A percentile compares a stretch with the other conserved stretches of the same genome.
Evolutionary conservation across 1,140 invertebrate genomes (phyloP).

Genomic region (Oreohelix idahoensis): DNA sequence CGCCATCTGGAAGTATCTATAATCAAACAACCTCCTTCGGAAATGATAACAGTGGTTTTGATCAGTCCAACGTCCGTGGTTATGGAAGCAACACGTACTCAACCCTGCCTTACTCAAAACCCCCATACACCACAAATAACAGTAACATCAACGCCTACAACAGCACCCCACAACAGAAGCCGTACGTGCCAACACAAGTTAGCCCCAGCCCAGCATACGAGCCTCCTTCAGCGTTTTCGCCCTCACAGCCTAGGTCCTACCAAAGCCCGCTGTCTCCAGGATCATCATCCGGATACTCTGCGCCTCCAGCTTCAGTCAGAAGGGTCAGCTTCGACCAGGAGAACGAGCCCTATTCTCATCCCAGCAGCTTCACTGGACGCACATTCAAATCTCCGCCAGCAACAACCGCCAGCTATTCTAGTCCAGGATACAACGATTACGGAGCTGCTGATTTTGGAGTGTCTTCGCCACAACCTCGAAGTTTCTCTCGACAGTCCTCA

Average conservation of each 20-base stretch:
- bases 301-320: slow-evolving; percentile 24
- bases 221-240: slow-evolving; percentile 3
- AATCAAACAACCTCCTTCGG: background rate
- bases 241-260: background rate
- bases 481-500: slow-evolving; percentile 38
- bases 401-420: slow-evolving; percentile 1
- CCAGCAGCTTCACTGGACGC: slow-evolving; percentile 14
- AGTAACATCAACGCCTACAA: slow-evolving; percentile 24
- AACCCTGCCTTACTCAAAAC: slow-evolving; percentile 14
- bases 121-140: slow-evolving; percentile 1
- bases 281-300: slow-evolving; percentile 34
- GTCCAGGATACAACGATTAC: slow-evolving; percentile 8
- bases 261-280: slow-evolving; percentile 36
- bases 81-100: slow-evolving; percentile 26
- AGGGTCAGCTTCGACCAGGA: slow-evolving; percentile 30
- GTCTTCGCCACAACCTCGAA: background rate
- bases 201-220: background rate
- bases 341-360: background rate
- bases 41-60: background rate
- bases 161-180: slow-evolving; percentile 18
- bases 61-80: slow-evolving; percentile 19
- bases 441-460: slow-evolving; percentile 13
- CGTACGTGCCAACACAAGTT: slow-evolving; percentile 34
- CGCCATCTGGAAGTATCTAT: background rate
- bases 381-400: slow-evolving; percentile 9